Evolutionary conservation across 2,888 invertebrate genomes (phyloP), one percentile per base, ranked within the genome.

Genomic region (Zhuqinia jingwanae): DNA sequence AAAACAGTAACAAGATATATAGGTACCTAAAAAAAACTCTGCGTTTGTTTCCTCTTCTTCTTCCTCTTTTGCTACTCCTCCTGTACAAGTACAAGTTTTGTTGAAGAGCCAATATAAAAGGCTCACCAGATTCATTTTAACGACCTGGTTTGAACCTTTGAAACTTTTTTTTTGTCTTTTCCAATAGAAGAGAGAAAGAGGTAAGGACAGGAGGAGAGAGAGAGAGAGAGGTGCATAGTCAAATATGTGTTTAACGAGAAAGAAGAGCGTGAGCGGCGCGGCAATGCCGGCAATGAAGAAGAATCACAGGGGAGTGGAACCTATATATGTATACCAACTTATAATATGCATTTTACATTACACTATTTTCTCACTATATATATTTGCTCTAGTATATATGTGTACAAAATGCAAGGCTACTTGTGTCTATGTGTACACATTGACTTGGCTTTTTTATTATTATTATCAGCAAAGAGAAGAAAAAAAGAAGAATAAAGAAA

Each of bases 181-280:
- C 45, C 70, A 45, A 70, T 47, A 70, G 15, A 50, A 22, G 20
- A 68, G 8, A 8, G 36, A 5, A 15, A n/a, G n/a, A n/a, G n/a
- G n/a, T n/a, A n/a, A n/a, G n/a, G n/a, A n/a, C 50, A 50, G 50
- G 13, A 15, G 13, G n/a, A 13, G 13, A 13, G 50, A 15, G 50
- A 15, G 50, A 15, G 15, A 8, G 47, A 47, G 20, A 47, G 22
- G 36, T 70, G 70, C 47, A 30, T 76, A 58, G 58, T 22, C 76
- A 83, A 83, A 83, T 83, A 83, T 83, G 83, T 83, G 63, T 76
- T 58, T 70, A 60, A 78, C 53, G 60, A 82, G 53, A 30, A 20
- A 42, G 45, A 17, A 20, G 63, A 45, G 20, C 36, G 36, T 3
- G 3, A 42, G 45, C 13, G 42, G 58, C 8, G 36, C 8, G 36